Evolutionary conservation across 2,113 vertebrate species (phyloP), one percentile per base, ranked within the genome.

Genomic region (Cyphomyrus discorhynchus): DNA sequence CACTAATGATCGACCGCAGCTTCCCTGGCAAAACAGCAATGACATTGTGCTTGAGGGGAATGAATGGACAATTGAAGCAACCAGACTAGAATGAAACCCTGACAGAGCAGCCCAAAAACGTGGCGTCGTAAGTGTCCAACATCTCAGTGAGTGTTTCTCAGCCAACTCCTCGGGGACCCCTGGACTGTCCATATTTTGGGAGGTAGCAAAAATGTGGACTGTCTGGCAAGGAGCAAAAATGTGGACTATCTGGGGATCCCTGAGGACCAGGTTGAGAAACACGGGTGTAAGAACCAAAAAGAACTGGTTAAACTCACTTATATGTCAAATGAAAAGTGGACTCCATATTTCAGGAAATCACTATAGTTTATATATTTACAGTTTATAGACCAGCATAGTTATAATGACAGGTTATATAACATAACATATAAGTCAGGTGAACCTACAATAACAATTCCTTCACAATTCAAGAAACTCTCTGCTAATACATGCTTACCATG

Each of bases 341-440:
- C 31, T 80, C 62, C n/a, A 66, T 66, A 66, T 66, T 66, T 66
- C 62, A 66, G 62, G 62, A 66, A 31, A 70, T 70, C 62, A 70
- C 62, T 70, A 70, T 70, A 70, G n/a, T 70, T 31, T 70, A 70
- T 70, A 70, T 70, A 70, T 70, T 31, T 70, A 42, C 17, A 80
- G 74, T 80, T 35, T 80, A 31, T 77, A 5, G 17, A 77, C 27
- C 0, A 35, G 74, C 35, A 80, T 19, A 19, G 74, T 80, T 80
- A 39, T 80, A 80, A 80, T 80, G 35, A 80, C 74, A 80, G 74
- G 31, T 80, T 80, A 80, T 80, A 42, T 80, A 80, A 80, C 74
- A 31, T 31, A 80, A 80, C 35, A 42, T 42, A 74, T 74, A 80
- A 39, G 31, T 80, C 74, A 42, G 15, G 35, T 80, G 74, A 39